Percentiles rank a stretch among this genome's conserved stretches.
Evolutionary conservation across 2,888 invertebrate species (phyloP).

Genomic region (Gymnocheta viridis): DNA sequence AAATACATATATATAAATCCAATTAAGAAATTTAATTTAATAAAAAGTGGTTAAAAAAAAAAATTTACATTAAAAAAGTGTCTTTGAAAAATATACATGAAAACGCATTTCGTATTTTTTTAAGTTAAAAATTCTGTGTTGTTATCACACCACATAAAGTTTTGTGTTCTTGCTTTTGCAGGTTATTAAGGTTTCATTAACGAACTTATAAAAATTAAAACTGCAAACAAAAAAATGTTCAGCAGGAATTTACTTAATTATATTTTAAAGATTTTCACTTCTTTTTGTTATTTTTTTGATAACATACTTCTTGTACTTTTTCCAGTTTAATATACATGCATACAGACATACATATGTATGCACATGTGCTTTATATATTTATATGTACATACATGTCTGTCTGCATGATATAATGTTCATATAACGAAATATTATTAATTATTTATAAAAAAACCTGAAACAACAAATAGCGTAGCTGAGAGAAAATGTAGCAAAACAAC

Average conservation of each 20-base stretch:
- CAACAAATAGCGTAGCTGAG: conserved; percentile 15
- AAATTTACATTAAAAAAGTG: background rate
- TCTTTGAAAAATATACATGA: background rate
- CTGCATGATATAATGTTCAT: conserved; percentile 1
- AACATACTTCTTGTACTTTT: background rate
- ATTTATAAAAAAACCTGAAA: conserved; percentile 58
- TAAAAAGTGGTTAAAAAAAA: conserved; percentile 17
- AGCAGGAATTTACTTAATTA: background rate
- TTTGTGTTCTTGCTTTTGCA: background rate
- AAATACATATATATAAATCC: background rate
- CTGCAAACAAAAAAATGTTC: background rate
- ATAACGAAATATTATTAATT: conserved; percentile 61
- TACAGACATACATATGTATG: background rate
- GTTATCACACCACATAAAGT: conserved; percentile 27
- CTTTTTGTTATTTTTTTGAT: background rate
- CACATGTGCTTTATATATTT: background rate
- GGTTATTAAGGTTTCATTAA: background rate
- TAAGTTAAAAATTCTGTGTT: conserved; percentile 40
- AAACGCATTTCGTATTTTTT: background rate
- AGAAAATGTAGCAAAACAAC: conserved; percentile 18
- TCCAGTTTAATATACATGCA: background rate
- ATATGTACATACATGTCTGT: conserved; percentile 5
- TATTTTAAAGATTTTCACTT: background rate
- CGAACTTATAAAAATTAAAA: background rate
- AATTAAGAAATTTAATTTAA: background rate